Evolutionary conservation across 1,140 invertebrate genomes (phyloP).

Genomic region (Ericerus pela): DNA sequence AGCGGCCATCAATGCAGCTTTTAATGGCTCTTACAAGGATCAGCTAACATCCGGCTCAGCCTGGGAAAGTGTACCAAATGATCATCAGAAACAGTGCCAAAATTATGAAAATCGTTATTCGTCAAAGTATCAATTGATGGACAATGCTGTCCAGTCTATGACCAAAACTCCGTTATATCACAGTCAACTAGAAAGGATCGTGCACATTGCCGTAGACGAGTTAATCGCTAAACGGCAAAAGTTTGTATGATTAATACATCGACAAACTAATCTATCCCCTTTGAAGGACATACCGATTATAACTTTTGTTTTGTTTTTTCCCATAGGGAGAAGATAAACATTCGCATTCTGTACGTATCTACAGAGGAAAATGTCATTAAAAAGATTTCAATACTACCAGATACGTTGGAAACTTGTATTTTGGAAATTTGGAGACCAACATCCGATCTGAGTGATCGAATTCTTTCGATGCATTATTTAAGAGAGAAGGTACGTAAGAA

Average conservation of each 20-base stretch:
- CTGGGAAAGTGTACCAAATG: slow-evolving; percentile 47
- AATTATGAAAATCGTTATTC: slow-evolving; percentile 28
- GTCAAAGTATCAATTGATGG: slow-evolving; percentile 74
- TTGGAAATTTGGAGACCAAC: slow-evolving; percentile 70
- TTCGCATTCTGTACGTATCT: slow-evolving; percentile 64
- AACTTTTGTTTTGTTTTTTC: not conserved
- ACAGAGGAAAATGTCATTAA: slow-evolving; percentile 58
- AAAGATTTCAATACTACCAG: slow-evolving; percentile 61
- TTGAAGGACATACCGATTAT: not conserved
- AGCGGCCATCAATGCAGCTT: slow-evolving; percentile 62
- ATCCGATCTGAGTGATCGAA: slow-evolving; percentile 33
- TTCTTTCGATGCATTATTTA: slow-evolving; percentile 58
- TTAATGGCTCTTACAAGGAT: slow-evolving; percentile 75
- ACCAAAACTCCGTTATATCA: slow-evolving; percentile 52
- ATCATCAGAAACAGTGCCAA: not conserved
- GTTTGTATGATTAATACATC: slow-evolving; percentile 22
- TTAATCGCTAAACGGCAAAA: slow-evolving; percentile 48
- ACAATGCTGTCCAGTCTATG: slow-evolving; percentile 60
- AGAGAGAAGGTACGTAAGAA: slow-evolving; percentile 50
- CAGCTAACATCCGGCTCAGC: slow-evolving; percentile 56
- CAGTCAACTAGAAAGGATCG: slow-evolving; percentile 53
- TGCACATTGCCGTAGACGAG: slow-evolving; percentile 62
- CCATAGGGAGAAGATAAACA: slow-evolving; percentile 30
- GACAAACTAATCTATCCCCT: not conserved
- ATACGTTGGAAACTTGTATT: slow-evolving; percentile 55